Conservation (phyloP, 1,140 invertebrate species). For the Drosophila chauvacae region DNA sequence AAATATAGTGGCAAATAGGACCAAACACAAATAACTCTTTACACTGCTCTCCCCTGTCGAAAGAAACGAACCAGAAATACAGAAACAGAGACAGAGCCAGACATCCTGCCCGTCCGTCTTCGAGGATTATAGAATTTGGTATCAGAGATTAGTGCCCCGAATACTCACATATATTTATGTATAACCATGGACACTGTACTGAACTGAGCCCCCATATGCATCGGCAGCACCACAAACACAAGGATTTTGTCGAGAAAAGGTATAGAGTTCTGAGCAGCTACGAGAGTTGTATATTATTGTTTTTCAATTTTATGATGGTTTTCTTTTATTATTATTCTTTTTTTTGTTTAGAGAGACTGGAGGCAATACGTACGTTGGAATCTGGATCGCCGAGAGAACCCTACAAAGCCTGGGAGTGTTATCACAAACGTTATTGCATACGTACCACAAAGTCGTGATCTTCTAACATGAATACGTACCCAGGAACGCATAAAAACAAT, state of each 20-base stretch:
- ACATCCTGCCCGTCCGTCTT: constrained; percentile 12
- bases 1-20: constrained; percentile 46
- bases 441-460: constrained; percentile 61
- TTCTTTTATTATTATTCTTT: neutral
- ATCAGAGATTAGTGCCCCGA: constrained; percentile 49
- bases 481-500: constrained; percentile 45
- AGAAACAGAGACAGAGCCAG: constrained; percentile 31
- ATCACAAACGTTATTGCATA: constrained; percentile 51
- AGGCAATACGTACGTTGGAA: constrained; percentile 63
- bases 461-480: constrained; percentile 70
- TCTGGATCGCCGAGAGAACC: constrained; percentile 55
- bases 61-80: constrained; percentile 61
- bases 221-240: constrained; percentile 28
- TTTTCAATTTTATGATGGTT: constrained; percentile 31
- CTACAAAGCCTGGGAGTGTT: constrained; percentile 36
- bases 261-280: constrained; percentile 25
- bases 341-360: constrained; percentile 25
- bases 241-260: constrained; percentile 17
- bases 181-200: constrained; percentile 25
- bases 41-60: constrained; percentile 58
- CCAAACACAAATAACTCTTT: constrained; percentile 51
- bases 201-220: constrained; percentile 40
- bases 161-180: constrained; percentile 65
- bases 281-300: constrained; percentile 58
- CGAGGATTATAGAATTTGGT: constrained; percentile 26